These are phyloP conservation scores for Troglohyphantes excavatus DNA, from an alignment of 2,888 invertebrate genomes.

Conservation along the genomic window DNA sequence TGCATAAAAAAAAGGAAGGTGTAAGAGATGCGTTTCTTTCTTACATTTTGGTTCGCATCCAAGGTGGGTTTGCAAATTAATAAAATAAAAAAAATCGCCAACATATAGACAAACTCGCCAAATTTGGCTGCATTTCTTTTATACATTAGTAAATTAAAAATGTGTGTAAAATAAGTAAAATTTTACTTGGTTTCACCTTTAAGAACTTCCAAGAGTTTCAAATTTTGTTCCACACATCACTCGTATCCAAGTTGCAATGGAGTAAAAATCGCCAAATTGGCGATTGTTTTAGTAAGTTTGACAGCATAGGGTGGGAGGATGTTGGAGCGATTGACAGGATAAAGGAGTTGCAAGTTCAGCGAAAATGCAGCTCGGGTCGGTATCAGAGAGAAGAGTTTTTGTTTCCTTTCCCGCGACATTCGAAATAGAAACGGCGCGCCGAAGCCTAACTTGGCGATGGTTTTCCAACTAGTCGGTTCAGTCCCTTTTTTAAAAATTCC, in stretches of 20 bases:
- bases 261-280: neutral
- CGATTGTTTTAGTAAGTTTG: neutral
- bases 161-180: no score
- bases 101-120: no score
- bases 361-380: neutral
- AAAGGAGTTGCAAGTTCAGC: conserved; percentile 21
- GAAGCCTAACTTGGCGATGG: neutral
- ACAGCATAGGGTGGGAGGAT: conserved; percentile 6
- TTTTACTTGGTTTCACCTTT: no score
- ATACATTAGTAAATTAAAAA: no score
- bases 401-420: neutral
- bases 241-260: neutral
- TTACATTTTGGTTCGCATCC: conserved; percentile 42
- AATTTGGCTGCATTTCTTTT: no score
- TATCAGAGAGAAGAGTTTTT: neutral
- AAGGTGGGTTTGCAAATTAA: conserved; percentile 5
- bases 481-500: no score
- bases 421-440: neutral
- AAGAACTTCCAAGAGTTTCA: neutral
- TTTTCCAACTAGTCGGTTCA: neutral
- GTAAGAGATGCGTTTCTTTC: conserved; percentile 16
- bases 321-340: conserved; percentile 30
- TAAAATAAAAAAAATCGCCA: neutral
- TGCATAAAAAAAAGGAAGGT: conserved; percentile 18
- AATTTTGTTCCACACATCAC: neutral